Base-by-base conservation (phyloP, 2,113 vertebrate genomes). In the Regulus satrapa region DNA sequence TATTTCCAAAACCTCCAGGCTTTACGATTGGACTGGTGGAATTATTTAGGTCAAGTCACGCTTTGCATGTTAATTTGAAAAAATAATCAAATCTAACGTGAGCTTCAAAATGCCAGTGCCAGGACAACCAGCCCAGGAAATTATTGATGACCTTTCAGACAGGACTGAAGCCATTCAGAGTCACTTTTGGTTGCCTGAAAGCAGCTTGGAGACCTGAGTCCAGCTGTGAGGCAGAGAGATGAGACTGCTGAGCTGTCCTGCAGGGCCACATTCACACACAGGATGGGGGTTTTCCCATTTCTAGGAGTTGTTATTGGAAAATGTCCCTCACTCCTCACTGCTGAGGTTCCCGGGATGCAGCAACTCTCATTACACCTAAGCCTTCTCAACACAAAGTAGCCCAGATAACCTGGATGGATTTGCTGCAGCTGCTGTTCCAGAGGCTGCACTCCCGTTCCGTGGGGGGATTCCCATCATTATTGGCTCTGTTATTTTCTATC, bases 401-500 rank as follows among this genome's bases (percentile, higher is more conserved):
- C 43, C 73, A 63, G 82, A 93, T 89, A 93, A 94, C 90, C 66
- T 91, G 89, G 71, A 58, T 75, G 72, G 8, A 49, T 92, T 59
- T 91, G 83, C 96, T 75, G 92, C 86, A 94, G 94, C 94, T 77
- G 83, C 93, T 68, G 85, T 77, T 97, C 91, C 91, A n/a, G 8
- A 92, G 80, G 38, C 91, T 64, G 96, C 89, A 36, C 91, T 83
- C 88, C n/a, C 3, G 17, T 41, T 68, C 93, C 62, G 7, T 51
- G 83, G 74, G 83, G 75, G 88, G 77, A 94, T 92, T 95, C 84
- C 89, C 84, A 93, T 91, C 91, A 82, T 90, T 94, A 95, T 62
- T 95, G 94, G 89, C 81, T 93, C 89, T 82, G 81, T 85, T 95
- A 71, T 93, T 96, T 93, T 79, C 80, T 77, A 93, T 78, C 92